A percentile compares a stretch with the other conserved stretches of the same genome.
These are phyloP conservation scores for Zootoca vivipara DNA, from an alignment of 2,113 vertebrate genomes.

Conservation along the genomic window DNA sequence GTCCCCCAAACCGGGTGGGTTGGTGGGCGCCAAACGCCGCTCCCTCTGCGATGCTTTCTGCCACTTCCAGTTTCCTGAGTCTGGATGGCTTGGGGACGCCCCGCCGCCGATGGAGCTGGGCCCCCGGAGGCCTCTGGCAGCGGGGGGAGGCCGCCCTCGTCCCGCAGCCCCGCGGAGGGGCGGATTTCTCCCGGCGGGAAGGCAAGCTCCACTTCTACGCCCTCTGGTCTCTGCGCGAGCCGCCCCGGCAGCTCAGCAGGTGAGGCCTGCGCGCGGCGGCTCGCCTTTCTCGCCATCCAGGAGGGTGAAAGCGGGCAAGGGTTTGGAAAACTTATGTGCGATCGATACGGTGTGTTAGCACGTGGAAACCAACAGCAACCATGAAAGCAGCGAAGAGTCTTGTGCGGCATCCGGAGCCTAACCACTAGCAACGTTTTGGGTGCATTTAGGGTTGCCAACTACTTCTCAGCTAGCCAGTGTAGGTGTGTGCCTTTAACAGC, in stretches of 20 bases:
- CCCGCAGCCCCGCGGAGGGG: background rate
- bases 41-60: background rate
- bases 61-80: background rate
- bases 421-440: too few relatives aligned
- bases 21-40: background rate
- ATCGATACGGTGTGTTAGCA: background rate
- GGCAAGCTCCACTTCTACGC: conserved; percentile 74
- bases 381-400: too few relatives aligned
- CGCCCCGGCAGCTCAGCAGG: conserved; percentile 80
- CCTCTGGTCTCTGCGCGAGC: conserved; percentile 79
- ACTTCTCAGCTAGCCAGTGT: background rate
- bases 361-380: too few relatives aligned
- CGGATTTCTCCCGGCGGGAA: background rate
- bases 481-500: background rate
- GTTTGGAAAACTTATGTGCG: too few relatives aligned
- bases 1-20: too few relatives aligned
- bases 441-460: background rate
- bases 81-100: too few relatives aligned
- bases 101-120: conserved; percentile 10
- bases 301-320: background rate
- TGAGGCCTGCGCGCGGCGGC: conserved; percentile 23
- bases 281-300: background rate
- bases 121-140: background rate
- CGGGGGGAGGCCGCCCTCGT: accelerated
- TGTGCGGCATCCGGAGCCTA: too few relatives aligned